A percentile compares a stretch with the other conserved stretches of the same genome.
Conservation (phyloP, 2,113 vertebrate species). For the Smithornis capensis region DNA sequence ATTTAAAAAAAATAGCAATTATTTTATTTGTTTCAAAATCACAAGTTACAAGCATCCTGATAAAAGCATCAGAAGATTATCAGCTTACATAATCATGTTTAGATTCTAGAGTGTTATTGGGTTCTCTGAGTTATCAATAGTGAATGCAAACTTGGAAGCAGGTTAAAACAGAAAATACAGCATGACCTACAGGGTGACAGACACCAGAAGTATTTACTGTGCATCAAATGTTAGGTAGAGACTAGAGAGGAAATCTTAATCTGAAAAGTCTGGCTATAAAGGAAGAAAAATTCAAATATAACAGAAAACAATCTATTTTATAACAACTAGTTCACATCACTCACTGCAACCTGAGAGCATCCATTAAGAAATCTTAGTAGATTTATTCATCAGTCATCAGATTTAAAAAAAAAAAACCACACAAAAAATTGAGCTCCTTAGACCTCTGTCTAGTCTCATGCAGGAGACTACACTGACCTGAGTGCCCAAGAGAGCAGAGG, state of each 20-base stretch:
- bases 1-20: background rate
- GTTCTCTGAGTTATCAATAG: background rate
- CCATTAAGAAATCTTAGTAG: background rate
- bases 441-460: background rate
- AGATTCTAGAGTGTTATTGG: background rate
- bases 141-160: background rate
- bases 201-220: background rate
- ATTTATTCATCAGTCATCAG: too few species aligned
- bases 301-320: background rate
- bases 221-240: background rate
- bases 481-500: background rate
- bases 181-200: background rate
- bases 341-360: background rate
- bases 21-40: background rate
- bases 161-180: background rate
- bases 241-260: background rate
- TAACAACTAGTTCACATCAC: background rate
- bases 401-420: too few species aligned
- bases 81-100: background rate
- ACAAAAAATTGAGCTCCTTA: background rate
- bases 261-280: background rate
- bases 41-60: background rate
- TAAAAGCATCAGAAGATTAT: background rate
- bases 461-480: accelerated
- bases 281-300: background rate